Base-by-base conservation (phyloP, 2,797 vertebrate species). In the Aeoliscus strigatus region DNA sequence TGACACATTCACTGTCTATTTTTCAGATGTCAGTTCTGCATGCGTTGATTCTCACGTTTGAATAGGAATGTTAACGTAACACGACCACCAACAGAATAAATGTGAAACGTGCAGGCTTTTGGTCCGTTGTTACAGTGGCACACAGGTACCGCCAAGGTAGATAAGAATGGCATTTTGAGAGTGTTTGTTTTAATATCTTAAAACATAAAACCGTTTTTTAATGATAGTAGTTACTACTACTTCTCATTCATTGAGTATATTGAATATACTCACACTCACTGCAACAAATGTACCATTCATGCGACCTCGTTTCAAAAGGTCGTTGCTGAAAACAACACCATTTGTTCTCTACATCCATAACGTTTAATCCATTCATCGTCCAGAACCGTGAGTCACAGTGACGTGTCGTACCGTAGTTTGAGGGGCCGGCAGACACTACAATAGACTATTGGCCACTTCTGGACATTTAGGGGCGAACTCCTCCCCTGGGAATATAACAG, bases 401-500 rank as follows among this genome's bases (percentile, higher is more conserved):
- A 71, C 57, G 45, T 49, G 39, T 12, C 26, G 41, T 56, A 30
- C 13, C 27, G 40, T 8, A 4, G 27, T 13, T n/a, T 48, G 28
- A 26, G 43, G 8, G 56, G 49, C 27, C 25, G 73, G 47, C 27
- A 21, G 49, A 51, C 9, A 11, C n/a, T 42, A 47, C 39, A 35
- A 61, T 51, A 60, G 46, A 60, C 69, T 71, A 81, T 51, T 75
- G 77, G 68, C 57, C 58, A 65, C 56, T 39, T 60, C 43, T 56
- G 65, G 65, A 70, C 66, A 55, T 70, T 61, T 38, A 53, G 28
- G 66, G 41, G 59, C 62, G 76, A 75, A 81, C 75, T 76, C 86
- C 83, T 77, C 86, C 86, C 80, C 48, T 9, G 52, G 53, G 55
- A 79, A 77, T 86, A 78, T 74, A 82, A 68, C 54, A 61, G 60